Percentiles rank a stretch among this genome's conserved stretches.
phyloP scores from a whole-genome alignment of 2,113 vertebrate genomes.

The Pseudorectes ferrugineus region DNA sequence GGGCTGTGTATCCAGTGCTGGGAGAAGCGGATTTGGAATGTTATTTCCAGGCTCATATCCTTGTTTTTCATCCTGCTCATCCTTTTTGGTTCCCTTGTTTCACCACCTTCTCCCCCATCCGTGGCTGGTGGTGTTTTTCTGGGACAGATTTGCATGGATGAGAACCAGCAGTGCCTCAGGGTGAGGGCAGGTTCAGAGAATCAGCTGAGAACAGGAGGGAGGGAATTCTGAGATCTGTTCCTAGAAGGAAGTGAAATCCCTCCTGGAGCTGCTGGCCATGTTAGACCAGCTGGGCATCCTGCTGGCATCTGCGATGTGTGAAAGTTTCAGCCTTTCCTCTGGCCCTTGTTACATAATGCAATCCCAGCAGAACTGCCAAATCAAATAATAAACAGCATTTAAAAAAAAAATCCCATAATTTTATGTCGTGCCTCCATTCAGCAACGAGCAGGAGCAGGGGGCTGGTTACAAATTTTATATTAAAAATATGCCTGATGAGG shows the following conservation, averaged over 20 bases:
- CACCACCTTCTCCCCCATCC: neutral
- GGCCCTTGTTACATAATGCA: neutral
- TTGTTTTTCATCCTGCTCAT: neutral
- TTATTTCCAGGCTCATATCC: neutral
- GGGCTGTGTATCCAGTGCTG: neutral
- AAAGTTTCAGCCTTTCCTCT: neutral
- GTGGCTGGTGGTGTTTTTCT: neutral
- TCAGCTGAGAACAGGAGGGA: neutral
- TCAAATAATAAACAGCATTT: neutral
- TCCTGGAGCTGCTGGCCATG: neutral
- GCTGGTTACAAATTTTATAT: neutral
- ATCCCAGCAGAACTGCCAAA: neutral
- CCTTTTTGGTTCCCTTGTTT: neutral
- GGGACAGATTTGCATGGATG: neutral
- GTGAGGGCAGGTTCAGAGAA: neutral
- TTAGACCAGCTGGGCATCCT: neutral
- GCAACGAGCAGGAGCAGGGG: neutral
- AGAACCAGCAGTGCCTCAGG: neutral
- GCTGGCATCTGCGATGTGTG: neutral
- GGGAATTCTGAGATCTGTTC: neutral
- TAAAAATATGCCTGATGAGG: neutral
- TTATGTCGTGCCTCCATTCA: neutral
- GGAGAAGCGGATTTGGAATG: neutral
- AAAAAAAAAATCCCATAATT: fast-evolving
- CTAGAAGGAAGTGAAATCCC: neutral